These are phyloP conservation scores for Sceloporus undulatus DNA, from an alignment of 2,113 vertebrate species.

Conservation along the genomic window DNA sequence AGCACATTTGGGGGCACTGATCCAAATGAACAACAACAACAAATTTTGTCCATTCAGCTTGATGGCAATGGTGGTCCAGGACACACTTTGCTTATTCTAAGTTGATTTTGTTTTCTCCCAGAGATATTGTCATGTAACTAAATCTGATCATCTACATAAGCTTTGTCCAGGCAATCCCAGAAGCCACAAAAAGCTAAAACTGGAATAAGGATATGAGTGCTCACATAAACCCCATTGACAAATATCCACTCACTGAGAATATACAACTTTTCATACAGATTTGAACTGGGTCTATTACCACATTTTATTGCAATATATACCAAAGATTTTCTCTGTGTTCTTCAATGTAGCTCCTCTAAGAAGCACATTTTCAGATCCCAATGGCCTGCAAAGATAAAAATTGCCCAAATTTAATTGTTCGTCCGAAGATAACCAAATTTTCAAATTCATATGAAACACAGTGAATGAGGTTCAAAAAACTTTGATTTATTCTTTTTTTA, in stretches of 20 bases:
- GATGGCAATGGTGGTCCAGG: neutral
- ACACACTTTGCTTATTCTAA: neutral
- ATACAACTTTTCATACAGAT: neutral
- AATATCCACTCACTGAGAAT: neutral
- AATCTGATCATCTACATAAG: neutral
- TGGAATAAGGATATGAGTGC: too few relatives aligned
- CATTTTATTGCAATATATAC: conserved; percentile 76
- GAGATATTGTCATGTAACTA: neutral
- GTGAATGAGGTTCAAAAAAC: neutral
- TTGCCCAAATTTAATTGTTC: neutral
- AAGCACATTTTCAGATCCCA: conserved; percentile 95
- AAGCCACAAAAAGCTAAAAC: too few relatives aligned
- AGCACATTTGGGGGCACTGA: neutral
- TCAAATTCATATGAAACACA: neutral
- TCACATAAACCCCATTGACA: too few relatives aligned
- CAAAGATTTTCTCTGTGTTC: conserved; percentile 93
- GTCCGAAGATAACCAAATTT: neutral
- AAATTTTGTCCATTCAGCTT: neutral
- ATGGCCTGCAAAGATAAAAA: conserved; percentile 80
- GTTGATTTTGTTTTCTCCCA: neutral
- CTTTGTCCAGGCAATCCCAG: too few relatives aligned
- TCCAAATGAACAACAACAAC: neutral
- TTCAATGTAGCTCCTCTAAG: conserved; percentile 96
- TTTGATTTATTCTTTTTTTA: neutral
- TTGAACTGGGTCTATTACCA: neutral